phyloP scores from a whole-genome alignment of 2,888 invertebrate genomes.

The Trissolcus brochymenae region DNA sequence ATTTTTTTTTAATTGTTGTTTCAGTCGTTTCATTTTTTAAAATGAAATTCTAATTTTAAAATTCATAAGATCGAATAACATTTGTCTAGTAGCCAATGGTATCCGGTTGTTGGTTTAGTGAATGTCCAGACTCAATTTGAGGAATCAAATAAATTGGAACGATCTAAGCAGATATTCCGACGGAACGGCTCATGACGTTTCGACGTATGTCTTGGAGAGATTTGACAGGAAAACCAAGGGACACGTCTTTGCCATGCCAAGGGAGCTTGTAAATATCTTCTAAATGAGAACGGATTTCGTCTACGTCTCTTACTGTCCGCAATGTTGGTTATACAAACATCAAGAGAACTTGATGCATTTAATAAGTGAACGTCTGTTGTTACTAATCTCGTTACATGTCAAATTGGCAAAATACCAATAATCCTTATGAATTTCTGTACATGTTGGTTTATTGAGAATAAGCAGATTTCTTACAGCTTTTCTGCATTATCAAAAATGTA shows the following conservation, averaged over 20 bases:
- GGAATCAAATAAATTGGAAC: conserved; percentile 31
- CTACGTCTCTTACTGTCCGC: conserved; percentile 1
- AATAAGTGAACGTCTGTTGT: conserved; percentile 32
- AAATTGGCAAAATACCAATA: conserved; percentile 37
- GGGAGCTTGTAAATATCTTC: conserved; percentile 38
- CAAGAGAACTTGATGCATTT: conserved; percentile 40
- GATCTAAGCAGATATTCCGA: conserved; percentile 15
- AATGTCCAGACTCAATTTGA: conserved; percentile 25
- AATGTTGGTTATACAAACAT: conserved; percentile 38
- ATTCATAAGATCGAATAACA: not conserved
- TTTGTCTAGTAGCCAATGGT: not conserved
- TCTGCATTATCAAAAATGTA: conserved; percentile 20
- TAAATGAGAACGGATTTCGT: conserved; percentile 35
- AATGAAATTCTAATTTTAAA: too few species aligned
- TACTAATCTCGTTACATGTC: conserved; percentile 14
- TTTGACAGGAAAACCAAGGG: conserved; percentile 34
- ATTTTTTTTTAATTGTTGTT: too few species aligned
- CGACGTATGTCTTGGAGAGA: conserved; percentile 16
- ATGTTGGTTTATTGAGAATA: conserved; percentile 15
- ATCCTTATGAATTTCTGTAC: conserved; percentile 15
- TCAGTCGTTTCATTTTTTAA: too few species aligned
- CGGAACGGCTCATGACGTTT: conserved; percentile 9
- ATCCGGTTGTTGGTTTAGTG: not conserved
- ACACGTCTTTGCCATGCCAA: conserved; percentile 34
- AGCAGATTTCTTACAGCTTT: conserved; percentile 19